A percentile compares a stretch with the other conserved stretches of the same genome.
These are phyloP conservation scores for Drosophila cognata DNA, from an alignment of 2,888 invertebrate genomes.

Conservation along the genomic window DNA sequence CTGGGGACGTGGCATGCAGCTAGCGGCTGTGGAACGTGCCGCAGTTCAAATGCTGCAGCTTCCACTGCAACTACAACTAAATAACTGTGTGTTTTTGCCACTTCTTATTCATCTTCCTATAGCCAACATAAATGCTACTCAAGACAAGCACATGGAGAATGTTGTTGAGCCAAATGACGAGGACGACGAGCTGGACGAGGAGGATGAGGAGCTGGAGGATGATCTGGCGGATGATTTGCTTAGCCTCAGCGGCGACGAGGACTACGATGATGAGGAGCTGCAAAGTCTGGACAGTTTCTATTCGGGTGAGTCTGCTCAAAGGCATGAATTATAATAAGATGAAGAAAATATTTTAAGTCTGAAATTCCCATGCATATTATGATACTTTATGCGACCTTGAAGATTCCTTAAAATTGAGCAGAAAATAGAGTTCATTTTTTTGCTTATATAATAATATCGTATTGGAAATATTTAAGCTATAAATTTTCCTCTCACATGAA, in stretches of 20 bases:
- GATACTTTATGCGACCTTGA: background rate
- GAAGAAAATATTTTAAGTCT: background rate
- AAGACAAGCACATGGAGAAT: constrained; percentile 17
- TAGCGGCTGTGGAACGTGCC: constrained; percentile 57
- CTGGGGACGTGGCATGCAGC: constrained; percentile 80
- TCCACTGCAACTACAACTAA: constrained; percentile 34
- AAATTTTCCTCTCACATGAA: background rate
- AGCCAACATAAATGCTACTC: constrained; percentile 46
- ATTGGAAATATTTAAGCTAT: background rate
- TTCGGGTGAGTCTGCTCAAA: constrained; percentile 80
- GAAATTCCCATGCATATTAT: background rate
- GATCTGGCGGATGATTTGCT: constrained; percentile 63
- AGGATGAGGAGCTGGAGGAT: constrained; percentile 48
- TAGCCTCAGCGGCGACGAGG: constrained; percentile 69
- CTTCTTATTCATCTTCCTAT: constrained; percentile 11
- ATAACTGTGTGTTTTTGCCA: constrained; percentile 1
- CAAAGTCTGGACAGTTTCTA: constrained; percentile 84
- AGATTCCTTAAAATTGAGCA: background rate
- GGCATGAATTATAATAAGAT: background rate
- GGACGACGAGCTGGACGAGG: constrained; percentile 32
- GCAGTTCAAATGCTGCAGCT: constrained; percentile 41
- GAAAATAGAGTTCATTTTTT: no score
- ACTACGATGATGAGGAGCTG: constrained; percentile 81
- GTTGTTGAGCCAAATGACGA: constrained; percentile 7
- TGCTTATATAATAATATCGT: no score